Conservation (phyloP, 2,113 vertebrate genomes). For the Poecile atricapillus region DNA sequence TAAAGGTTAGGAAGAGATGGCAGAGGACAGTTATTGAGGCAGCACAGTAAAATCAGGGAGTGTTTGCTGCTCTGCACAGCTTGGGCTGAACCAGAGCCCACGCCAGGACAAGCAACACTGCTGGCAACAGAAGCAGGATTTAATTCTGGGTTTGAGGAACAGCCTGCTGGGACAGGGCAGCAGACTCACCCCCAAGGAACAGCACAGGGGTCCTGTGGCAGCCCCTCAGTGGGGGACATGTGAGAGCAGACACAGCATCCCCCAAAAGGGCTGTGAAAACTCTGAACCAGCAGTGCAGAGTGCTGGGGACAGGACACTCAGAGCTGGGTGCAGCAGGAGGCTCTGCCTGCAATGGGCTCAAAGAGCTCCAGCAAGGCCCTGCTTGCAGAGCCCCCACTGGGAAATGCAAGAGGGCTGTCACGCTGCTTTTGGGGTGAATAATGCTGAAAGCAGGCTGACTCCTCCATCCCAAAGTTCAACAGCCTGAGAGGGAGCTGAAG, state of each 20-base stretch:
- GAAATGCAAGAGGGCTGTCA: not conserved
- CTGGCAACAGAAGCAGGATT: rapidly evolving
- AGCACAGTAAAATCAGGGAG: not conserved
- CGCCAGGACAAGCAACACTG: rapidly evolving
- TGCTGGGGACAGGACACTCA: rapidly evolving
- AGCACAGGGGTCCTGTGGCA: rapidly evolving
- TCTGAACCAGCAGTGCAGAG: too few relatives aligned
- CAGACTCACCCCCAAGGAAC: rapidly evolving
- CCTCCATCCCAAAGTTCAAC: not conserved
- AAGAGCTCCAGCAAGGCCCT: not conserved
- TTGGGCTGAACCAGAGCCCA: not conserved
- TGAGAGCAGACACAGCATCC: rapidly evolving
- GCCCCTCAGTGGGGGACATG: rapidly evolving
- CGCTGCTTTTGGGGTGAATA: rapidly evolving
- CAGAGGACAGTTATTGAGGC: not conserved
- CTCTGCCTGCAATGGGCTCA: not conserved
- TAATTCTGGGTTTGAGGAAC: not conserved
- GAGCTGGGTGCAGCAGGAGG: not conserved
- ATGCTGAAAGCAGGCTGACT: not conserved
- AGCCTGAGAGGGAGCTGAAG: not conserved
- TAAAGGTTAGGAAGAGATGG: rapidly evolving
- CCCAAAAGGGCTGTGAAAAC: too few relatives aligned
- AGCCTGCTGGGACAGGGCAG: rapidly evolving
- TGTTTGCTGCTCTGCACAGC: not conserved
- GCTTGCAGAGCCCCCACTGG: not conserved